These are phyloP conservation scores for Ecliptopera silaceata DNA, from an alignment of 2,888 invertebrate genomes.

Conservation along the genomic window DNA sequence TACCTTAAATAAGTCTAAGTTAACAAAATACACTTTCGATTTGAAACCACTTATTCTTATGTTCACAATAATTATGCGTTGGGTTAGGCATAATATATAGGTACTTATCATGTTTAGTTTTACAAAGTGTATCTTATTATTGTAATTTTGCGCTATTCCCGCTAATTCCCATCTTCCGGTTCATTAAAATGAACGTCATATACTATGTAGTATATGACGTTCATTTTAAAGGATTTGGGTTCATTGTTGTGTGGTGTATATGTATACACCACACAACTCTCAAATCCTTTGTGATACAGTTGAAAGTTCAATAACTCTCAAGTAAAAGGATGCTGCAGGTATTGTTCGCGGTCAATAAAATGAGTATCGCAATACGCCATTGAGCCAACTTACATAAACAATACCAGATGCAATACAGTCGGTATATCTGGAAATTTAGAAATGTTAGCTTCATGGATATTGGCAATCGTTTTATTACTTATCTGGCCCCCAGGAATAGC, in stretches of 20 bases:
- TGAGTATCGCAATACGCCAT: slow-evolving; percentile 19
- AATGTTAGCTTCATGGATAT: not conserved
- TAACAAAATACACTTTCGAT: no score
- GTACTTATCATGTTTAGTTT: no score
- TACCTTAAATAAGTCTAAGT: no score
- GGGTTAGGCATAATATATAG: no score
- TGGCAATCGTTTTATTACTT: not conserved
- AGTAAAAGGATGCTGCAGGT: slow-evolving; percentile 1
- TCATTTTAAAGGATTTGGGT: slow-evolving; percentile 57
- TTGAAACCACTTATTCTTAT: no score
- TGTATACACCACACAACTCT: not conserved
- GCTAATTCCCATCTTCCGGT: slow-evolving; percentile 60
- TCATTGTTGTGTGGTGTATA: no score
- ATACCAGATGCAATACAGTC: not conserved
- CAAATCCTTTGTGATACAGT: slow-evolving; percentile 16
- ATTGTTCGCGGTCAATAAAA: slow-evolving; percentile 31
- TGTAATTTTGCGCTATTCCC: slow-evolving; percentile 41
- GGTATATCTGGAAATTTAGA: not conserved
- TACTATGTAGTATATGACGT: no score
- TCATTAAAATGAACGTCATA: slow-evolving; percentile 52
- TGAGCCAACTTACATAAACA: slow-evolving; percentile 13
- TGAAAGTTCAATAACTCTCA: not conserved
- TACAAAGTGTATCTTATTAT: no score
- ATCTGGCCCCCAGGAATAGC: not conserved
- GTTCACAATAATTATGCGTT: no score